Evolutionary conservation across 2,113 vertebrate species (phyloP).

Genomic region (Poeciliopsis retropinna): DNA sequence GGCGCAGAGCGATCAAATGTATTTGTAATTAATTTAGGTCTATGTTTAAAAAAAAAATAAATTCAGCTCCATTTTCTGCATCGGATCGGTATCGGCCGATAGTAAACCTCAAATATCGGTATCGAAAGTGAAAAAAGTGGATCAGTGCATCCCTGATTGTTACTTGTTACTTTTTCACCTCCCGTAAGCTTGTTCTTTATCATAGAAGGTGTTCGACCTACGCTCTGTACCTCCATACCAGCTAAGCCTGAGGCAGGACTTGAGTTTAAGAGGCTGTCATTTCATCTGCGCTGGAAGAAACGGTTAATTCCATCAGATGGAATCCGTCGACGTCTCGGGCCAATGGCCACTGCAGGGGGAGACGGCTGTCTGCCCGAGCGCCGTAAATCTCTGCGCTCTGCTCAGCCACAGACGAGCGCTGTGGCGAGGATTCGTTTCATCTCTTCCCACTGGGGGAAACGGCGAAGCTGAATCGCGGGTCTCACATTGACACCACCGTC

Average conservation of each 20-base stretch:
- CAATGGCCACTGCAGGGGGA: constrained; percentile 58
- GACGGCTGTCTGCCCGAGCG: constrained; percentile 59
- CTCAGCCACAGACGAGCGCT: constrained; percentile 32
- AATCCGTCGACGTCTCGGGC: constrained; percentile 55
- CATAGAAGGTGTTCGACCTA: constrained; percentile 44
- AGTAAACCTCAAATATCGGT: no score
- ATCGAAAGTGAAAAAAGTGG: no score
- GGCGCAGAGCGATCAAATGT: no score
- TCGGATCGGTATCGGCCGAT: no score
- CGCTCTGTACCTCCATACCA: constrained; percentile 48
- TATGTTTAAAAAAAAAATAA: no score
- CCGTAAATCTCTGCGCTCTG: constrained; percentile 50
- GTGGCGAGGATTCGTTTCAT: constrained; percentile 52
- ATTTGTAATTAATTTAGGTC: no score
- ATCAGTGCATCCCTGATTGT: neutral
- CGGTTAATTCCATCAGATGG: constrained; percentile 61
- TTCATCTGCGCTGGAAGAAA: constrained; percentile 59
- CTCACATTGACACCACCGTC: constrained; percentile 12
- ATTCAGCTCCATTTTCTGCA: no score
- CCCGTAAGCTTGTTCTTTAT: constrained; percentile 42
- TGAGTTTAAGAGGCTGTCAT: constrained; percentile 61
- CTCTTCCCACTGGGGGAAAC: constrained; percentile 34
- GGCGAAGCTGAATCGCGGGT: constrained; percentile 5
- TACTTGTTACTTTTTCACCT: constrained; percentile 20
- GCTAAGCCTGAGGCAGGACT: constrained; percentile 52